Evolutionary conservation across 2,113 vertebrate species (phyloP), one percentile per base, ranked within the genome.

Genomic region (Morone saxatilis): DNA sequence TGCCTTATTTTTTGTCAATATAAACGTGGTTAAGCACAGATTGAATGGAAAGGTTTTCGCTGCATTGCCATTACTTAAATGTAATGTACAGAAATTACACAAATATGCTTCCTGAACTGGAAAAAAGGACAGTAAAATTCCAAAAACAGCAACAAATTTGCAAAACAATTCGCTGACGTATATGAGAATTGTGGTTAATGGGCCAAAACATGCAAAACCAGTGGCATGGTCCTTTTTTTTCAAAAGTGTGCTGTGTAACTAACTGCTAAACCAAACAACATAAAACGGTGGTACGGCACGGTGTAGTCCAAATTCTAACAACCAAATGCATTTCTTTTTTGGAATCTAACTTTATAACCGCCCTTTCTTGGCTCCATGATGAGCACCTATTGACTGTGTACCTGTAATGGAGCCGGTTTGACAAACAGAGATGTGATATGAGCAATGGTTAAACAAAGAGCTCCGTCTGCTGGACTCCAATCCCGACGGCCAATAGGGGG

Each of bases 391-490:
- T 71, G 79, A 4, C 77, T 53, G 82, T 19, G 61, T 38, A 85
- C 78, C 85, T 85, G 83, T 76, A 66, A 81, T 54, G 80, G 80
- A 76, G 71, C 82, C 78, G 13, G 38, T 31, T 31, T 31, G 31
- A 31, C 31, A 31, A 31, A 31, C 31, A 31, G 31, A 31, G 31
- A 31, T n/a, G 60, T 69, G 77, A 85, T 59, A 65, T 59, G 62
- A 87, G 75, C 56, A 71, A 43, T 3, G 25, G 13, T 82, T 71
- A 80, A 88, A 94, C 92, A 93, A 91, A 92, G 86, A 84, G 73
- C 83, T 41, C 51, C 0, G 71, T 84, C 77, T 85, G 81, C 19
- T 71, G 72, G 72, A 73, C 77, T 74, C 20, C 3, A 11, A 66
- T 54, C 72, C 68, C 8, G 5, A 17, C 61, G 51, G 75, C 93